phyloP scores from a whole-genome alignment of 2,888 invertebrate species.

The Hyalella azteca region DNA sequence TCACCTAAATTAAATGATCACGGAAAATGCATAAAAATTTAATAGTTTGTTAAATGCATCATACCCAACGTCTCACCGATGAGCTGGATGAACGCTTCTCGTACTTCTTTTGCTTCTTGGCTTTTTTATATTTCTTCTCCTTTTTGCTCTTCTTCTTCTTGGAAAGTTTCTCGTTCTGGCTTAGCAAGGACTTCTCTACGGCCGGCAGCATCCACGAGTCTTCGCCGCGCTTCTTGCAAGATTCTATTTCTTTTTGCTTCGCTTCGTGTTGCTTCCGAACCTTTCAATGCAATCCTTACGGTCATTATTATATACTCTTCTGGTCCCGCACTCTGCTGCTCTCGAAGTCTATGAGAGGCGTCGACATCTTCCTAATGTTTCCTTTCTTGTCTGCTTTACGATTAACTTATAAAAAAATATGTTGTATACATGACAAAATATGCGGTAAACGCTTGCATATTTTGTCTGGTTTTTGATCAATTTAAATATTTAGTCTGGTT shows the following conservation, averaged over 20 bases:
- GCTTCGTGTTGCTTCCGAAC: constrained; percentile 21
- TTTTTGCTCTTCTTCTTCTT: constrained; percentile 62
- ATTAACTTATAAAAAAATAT: too few relatives aligned
- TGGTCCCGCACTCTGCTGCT: constrained; percentile 61
- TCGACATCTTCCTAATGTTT: too few relatives aligned
- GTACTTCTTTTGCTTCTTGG: constrained; percentile 57
- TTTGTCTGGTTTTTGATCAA: too few relatives aligned
- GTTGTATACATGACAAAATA: too few relatives aligned
- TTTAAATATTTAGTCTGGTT: too few relatives aligned
- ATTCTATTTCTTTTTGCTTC: constrained; percentile 41
- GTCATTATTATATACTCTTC: constrained; percentile 59
- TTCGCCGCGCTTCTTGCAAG: constrained; percentile 61
- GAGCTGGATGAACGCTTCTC: constrained; percentile 7
- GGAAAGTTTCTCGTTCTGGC: constrained; percentile 32
- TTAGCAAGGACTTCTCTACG: constrained; percentile 60
- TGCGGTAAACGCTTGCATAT: too few relatives aligned
- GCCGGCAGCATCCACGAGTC: constrained; percentile 65
- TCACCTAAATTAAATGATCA: too few relatives aligned
- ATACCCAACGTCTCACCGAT: neutral
- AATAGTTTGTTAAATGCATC: too few relatives aligned
- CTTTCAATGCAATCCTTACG: neutral
- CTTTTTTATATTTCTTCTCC: constrained; percentile 63
- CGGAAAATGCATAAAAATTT: too few relatives aligned
- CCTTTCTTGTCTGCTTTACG: too few relatives aligned
- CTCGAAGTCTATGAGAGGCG: constrained; percentile 46